Conservation (phyloP, 2,113 vertebrate genomes). For the Marmota monax region DNA sequence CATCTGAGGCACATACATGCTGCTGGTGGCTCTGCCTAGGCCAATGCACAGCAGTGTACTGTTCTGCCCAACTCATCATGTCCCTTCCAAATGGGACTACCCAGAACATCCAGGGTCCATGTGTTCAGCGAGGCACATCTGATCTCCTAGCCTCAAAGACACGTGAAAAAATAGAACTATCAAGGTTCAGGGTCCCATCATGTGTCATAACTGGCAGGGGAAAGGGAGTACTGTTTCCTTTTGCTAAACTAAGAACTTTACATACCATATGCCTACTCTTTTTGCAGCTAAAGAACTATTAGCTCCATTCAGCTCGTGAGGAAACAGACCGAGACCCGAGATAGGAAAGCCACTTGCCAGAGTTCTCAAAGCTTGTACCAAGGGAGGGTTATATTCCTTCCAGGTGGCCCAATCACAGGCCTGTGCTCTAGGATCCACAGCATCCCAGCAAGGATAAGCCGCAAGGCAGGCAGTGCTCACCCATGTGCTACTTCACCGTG, state of each 20-base stretch:
- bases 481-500: neutral
- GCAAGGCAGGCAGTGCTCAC: neutral
- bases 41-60: neutral
- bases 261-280: neutral
- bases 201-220: no score
- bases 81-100: neutral
- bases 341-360: neutral
- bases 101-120: neutral
- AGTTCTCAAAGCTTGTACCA: neutral
- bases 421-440: neutral
- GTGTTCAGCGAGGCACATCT: neutral
- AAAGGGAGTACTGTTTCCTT: neutral
- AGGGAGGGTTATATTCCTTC: neutral
- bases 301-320: neutral
- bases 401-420: neutral
- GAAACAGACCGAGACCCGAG: neutral
- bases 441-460: rapidly evolving
- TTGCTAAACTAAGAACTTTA: neutral
- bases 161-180: neutral
- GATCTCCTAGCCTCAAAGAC: neutral
- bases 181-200: neutral
- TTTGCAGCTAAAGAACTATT: neutral
- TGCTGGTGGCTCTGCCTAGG: neutral
- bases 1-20: rapidly evolving
- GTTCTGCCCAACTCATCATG: neutral